Evolutionary conservation across 2,113 vertebrate species (phyloP).

Genomic region (Carlito syrichta): DNA sequence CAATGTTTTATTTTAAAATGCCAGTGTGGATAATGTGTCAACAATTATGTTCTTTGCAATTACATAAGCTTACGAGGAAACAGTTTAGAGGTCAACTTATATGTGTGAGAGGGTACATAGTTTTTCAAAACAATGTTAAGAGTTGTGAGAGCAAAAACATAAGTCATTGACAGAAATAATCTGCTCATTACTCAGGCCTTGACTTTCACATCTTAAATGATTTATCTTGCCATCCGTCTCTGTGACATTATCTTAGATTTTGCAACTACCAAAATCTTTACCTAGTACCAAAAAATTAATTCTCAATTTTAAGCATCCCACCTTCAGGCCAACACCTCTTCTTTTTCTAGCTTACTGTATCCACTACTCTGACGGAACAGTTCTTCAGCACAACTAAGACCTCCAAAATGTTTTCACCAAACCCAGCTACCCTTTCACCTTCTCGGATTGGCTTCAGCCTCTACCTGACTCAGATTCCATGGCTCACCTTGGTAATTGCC

Average conservation of each 20-base stretch:
- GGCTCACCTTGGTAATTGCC: neutral
- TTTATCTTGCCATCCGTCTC: neutral
- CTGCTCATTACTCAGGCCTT: neutral
- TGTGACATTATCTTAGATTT: neutral
- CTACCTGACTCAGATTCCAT: neutral
- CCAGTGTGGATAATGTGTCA: neutral
- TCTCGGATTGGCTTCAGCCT: neutral
- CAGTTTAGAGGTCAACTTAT: neutral
- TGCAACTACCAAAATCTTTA: neutral
- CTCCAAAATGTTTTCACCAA: neutral
- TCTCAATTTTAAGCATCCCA: neutral
- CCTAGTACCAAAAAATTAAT: neutral
- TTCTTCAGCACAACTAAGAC: neutral
- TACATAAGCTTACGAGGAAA: neutral
- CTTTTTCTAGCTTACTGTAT: neutral
- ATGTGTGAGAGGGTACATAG: neutral
- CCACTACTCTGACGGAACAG: neutral
- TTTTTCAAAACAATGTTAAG: neutral
- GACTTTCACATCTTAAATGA: neutral
- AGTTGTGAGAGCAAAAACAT: neutral
- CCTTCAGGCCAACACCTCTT: neutral
- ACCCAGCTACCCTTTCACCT: no score
- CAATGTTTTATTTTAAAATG: constrained; percentile 22
- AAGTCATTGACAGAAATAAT: neutral
- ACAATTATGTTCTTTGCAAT: neutral